These are phyloP conservation scores for Catharus fuscescens DNA, from an alignment of 2,113 vertebrate species.

Conservation along the genomic window DNA sequence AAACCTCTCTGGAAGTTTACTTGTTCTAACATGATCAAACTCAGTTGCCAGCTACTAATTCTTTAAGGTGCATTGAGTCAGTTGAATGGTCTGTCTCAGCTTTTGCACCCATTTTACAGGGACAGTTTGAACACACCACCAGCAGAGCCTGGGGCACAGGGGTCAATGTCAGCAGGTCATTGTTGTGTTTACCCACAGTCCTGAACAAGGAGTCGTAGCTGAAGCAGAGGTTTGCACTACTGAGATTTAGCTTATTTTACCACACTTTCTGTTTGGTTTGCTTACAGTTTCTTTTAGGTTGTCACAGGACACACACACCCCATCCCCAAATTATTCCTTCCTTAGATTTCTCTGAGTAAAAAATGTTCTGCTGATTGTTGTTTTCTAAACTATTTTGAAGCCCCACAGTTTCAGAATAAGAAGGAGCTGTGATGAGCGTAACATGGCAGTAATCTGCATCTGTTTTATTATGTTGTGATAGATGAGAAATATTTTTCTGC, in stretches of 20 bases:
- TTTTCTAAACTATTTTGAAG: background rate
- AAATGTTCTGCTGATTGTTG: background rate
- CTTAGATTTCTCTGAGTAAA: background rate
- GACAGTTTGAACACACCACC: background rate
- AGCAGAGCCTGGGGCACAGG: background rate
- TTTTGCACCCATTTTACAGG: background rate
- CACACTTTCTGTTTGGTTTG: background rate
- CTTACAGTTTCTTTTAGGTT: background rate
- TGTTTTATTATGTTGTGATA: background rate
- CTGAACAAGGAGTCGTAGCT: fast-evolving
- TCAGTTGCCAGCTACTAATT: background rate
- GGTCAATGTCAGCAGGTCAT: fast-evolving
- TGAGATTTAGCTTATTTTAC: background rate
- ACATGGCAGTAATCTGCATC: fast-evolving
- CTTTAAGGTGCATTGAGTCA: background rate
- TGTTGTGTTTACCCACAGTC: too few species aligned
- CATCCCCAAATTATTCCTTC: background rate
- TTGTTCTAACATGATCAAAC: background rate
- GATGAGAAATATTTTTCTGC: background rate
- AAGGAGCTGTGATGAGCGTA: background rate
- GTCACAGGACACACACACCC: background rate
- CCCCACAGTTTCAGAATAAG: background rate
- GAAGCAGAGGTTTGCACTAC: background rate
- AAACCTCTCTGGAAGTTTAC: background rate
- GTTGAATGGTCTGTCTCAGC: background rate